Percentiles rank a stretch among this genome's conserved stretches.
Conservation (phyloP, 2,113 vertebrate genomes). For the Melierax canorus region DNA sequence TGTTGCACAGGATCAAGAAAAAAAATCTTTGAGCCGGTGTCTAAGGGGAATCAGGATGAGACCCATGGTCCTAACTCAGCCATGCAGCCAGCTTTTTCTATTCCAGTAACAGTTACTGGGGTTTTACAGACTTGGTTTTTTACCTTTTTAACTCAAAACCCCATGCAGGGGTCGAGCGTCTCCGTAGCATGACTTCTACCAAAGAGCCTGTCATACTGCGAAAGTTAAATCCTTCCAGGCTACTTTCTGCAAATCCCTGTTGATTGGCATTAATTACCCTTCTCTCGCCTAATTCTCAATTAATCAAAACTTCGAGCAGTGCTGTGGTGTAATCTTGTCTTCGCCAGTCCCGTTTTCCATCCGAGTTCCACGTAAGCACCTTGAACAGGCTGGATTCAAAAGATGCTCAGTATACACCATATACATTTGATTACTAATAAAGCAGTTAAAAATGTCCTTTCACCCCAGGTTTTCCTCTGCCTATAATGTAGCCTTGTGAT, state of each 20-base stretch:
- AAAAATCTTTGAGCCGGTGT: neutral
- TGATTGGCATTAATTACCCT: neutral
- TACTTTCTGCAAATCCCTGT: neutral
- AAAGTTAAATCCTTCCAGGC: neutral
- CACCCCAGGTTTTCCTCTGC: neutral
- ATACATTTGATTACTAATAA: neutral
- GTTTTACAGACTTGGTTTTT: accelerated
- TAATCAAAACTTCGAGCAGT: neutral
- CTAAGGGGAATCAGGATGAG: neutral
- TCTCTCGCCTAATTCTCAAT: neutral
- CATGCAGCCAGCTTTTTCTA: accelerated
- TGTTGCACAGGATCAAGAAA: accelerated
- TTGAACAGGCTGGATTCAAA: neutral
- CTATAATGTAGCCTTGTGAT: neutral
- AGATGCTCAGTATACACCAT: neutral
- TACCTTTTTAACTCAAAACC: neutral
- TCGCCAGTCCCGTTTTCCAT: accelerated
- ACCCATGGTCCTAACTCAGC: neutral
- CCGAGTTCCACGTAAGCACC: neutral
- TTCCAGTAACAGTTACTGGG: neutral
- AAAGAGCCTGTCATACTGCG: neutral
- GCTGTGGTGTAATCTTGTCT: neutral
- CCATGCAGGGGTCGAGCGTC: neutral
- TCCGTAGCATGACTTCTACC: accelerated
- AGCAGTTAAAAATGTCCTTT: neutral